Base-by-base conservation (phyloP, 2,113 vertebrate genomes). In the Sinocyclocheilus maitianheensis region DNA sequence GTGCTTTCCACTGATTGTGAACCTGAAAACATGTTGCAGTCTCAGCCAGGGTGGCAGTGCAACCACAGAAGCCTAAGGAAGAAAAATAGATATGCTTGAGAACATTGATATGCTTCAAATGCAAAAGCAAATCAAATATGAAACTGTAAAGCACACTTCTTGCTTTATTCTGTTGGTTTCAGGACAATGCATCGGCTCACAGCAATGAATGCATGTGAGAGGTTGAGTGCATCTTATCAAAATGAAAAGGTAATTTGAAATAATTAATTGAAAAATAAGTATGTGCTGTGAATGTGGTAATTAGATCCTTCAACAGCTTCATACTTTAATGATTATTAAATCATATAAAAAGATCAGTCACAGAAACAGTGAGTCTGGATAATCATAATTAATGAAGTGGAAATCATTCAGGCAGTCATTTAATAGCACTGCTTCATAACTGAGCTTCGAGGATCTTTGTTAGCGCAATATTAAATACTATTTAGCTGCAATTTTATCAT, bases 351-450 rank as follows among this genome's bases (percentile, higher is more conserved):
- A 53, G 60, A 78, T 60, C 65, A 40, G 0, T 85, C 84, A 71
- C 46, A 46, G 51, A 71, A 48, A 85, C 63, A 60, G 26, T 40
- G n/a, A 58, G 30, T 26, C 53, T 63, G 20, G 53, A 79, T 79
- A 72, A 85, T 48, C 20, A 46, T 79, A 34, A 69, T 78, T 34
- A 84, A 85, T 55, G 63, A 46, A 46, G 63, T n/a, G 55, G 77
- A 80, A 40, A 72, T 72, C 51, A 63, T 63, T 46, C 24, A 43
- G 71, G n/a, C 37, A 85, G 22, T 58, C 48, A 85, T 85, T 85
- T 85, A 69, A 77, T 85, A 53, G 46, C 26, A 18, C 9, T 71
- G 48, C 37, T 34, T 51, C 46, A 12, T 43, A 43, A 80, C 16
- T 37, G 67, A 37, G 26, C 30, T 71, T 7, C 7, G 67, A 71